phyloP scores from a whole-genome alignment of 1,140 invertebrate species.

The Diachasma alloeum region DNA sequence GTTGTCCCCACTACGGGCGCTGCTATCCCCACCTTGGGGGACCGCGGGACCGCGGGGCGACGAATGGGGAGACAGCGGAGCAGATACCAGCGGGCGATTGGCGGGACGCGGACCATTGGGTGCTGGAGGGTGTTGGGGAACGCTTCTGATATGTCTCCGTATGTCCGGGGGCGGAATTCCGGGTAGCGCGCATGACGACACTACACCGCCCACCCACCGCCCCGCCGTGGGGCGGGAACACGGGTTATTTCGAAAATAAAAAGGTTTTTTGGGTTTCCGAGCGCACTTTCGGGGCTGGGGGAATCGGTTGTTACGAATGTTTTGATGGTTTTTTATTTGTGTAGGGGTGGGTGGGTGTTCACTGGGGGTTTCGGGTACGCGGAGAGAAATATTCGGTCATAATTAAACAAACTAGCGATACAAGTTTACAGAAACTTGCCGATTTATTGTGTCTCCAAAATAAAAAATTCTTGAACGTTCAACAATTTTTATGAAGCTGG shows the following conservation, averaged over 20 bases:
- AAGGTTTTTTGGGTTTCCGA: neutral
- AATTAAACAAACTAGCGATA: too few species aligned
- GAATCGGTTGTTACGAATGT: neutral
- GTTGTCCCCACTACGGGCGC: constrained; percentile 25
- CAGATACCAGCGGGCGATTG: constrained; percentile 49
- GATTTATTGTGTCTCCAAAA: too few species aligned
- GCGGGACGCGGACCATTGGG: constrained; percentile 16
- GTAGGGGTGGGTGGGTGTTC: too few species aligned
- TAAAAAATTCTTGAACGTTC: too few species aligned
- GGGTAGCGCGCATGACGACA: constrained; percentile 41
- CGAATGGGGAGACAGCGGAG: constrained; percentile 11
- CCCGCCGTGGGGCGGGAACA: constrained; percentile 13
- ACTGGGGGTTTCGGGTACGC: too few species aligned
- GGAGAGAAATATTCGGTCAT: too few species aligned
- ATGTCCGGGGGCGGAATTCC: constrained; percentile 10
- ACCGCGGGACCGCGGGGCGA: neutral
- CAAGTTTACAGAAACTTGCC: too few species aligned
- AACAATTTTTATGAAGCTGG: too few species aligned
- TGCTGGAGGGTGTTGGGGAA: neutral
- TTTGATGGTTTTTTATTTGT: neutral
- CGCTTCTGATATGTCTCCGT: constrained; percentile 12
- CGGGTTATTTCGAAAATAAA: neutral
- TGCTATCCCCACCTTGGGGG: constrained; percentile 24
- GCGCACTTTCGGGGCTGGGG: neutral
- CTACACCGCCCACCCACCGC: constrained; percentile 34